Base-by-base conservation (phyloP, 92 coral and sea anemone genomes). In the Porites divaricata region DNA sequence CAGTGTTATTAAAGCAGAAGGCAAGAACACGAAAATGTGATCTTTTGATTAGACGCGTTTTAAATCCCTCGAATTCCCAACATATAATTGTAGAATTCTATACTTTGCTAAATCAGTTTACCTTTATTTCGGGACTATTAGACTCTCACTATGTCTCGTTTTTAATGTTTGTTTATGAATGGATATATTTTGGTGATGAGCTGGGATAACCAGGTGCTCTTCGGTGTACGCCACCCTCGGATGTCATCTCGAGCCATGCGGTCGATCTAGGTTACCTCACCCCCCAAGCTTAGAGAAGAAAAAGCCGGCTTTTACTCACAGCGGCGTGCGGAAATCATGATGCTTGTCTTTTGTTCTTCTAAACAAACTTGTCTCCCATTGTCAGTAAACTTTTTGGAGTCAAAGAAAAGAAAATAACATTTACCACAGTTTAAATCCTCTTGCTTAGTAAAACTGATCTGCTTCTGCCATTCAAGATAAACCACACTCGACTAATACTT, bases 361-460 rank as follows among this genome's bases (percentile, higher is more conserved):
- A 49, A 67, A 79, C 84, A 79, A 79, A 66, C 84, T 67, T 15
- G 24, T 79, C 50, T 79, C 65, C 75, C 65, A 66, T 66, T 79
- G 86, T 82, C 86, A 82, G 86, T 82, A 82, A 82, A 82, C 86
- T 72, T 82, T 58, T 72, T 63, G 61, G 24, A 4, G 52, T 61
- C 63, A 82, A 82, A 82, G 72, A 82, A 82, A 72, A 73, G 72
- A 58, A 72, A 64, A 82, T 45, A 72, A 72, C 79, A 49, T 72
- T 69, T 82, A 72, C 49, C 86, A 73, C 86, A 72, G 79, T 64
- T 72, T 20, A 82, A 81, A 82, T 72, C 86, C 86, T 59, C 72
- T 82, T 82, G 86, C 86, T 82, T 82, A 72, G 62, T 13, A 82
- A 62, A 82, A 73, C 56, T 24, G 23, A 59, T 20, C 78, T 14